Percentiles rank a stretch among this genome's conserved stretches.
These are phyloP conservation scores for Nomada lathburiana DNA, from an alignment of 2,888 invertebrate genomes.

Conservation along the genomic window DNA sequence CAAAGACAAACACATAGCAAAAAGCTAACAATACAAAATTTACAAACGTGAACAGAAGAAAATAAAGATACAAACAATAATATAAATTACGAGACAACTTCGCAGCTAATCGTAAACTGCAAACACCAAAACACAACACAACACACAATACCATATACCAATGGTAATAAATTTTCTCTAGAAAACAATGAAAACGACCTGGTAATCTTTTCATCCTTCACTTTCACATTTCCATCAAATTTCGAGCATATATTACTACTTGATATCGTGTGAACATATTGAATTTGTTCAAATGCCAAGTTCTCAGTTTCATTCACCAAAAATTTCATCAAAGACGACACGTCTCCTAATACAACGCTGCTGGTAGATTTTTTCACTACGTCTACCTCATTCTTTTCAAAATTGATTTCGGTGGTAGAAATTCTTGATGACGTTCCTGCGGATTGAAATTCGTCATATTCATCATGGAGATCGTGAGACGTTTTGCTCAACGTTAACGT, in stretches of 20 bases:
- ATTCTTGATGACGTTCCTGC: neutral
- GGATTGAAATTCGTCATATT: neutral
- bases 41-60: neutral
- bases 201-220: neutral
- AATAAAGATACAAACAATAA: neutral
- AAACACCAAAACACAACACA: conserved; percentile 74
- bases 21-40: conserved; percentile 12
- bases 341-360: neutral
- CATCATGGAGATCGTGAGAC: neutral
- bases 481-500: neutral
- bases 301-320: conserved; percentile 20
- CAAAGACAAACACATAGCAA: neutral
- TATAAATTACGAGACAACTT: conserved; percentile 30
- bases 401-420: too few species aligned
- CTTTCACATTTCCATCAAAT: neutral
- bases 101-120: conserved; percentile 72
- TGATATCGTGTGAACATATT: neutral
- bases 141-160: conserved; percentile 73
- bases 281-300: neutral
- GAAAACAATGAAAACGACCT: conserved; percentile 42
- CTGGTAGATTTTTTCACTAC: neutral
- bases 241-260: neutral
- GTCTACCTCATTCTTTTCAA: neutral
- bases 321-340: conserved; percentile 26
- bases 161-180: conserved; percentile 61